Conservation (phyloP, 2,888 invertebrate genomes). For the Pandemis heparana region DNA sequence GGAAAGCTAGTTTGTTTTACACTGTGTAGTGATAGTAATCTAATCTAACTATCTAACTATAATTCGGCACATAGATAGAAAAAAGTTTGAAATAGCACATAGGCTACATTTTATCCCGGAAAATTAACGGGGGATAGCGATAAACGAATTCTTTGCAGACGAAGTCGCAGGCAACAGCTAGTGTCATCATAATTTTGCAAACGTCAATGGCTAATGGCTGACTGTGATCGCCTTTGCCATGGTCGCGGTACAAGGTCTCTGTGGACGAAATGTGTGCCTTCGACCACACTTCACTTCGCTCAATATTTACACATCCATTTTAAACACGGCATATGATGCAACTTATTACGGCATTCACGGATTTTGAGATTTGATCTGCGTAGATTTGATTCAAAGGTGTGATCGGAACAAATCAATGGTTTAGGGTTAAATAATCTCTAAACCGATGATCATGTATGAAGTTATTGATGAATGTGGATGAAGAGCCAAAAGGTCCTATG, state of each 20-base stretch:
- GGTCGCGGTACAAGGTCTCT: conserved; percentile 5
- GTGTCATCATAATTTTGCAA: background rate
- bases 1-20: too few species aligned
- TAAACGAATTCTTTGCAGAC: too few species aligned
- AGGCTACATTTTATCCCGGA: too few species aligned
- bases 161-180: too few species aligned
- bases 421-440: background rate
- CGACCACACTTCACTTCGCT: background rate
- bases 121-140: too few species aligned
- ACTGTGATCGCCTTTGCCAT: conserved; percentile 5
- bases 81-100: too few species aligned
- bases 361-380: background rate
- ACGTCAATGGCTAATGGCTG: background rate
- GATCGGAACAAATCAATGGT: background rate
- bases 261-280: background rate
- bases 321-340: conserved; percentile 20
- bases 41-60: too few species aligned
- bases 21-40: too few species aligned
- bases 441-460: background rate
- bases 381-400: background rate
- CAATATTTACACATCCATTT: conserved; percentile 26
- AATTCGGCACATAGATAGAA: too few species aligned
- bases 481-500: too few species aligned
- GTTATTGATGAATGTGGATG: too few species aligned
- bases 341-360: background rate